These are phyloP conservation scores for Myotis lucifugus DNA, from an alignment of 2,113 vertebrate genomes.

Conservation along the genomic window DNA sequence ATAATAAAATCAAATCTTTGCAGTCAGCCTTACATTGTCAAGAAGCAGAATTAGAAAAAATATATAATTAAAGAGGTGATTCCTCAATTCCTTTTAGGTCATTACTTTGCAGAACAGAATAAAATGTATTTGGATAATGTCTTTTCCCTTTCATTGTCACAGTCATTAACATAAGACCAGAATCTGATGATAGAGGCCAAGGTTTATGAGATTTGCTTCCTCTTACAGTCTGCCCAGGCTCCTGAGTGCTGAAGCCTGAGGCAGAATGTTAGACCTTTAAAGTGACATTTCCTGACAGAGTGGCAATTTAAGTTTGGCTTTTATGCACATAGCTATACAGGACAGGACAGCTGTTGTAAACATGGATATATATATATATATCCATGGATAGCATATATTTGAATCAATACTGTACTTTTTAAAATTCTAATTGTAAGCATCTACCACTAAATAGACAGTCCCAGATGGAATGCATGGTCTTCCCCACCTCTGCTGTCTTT, in stretches of 20 bases:
- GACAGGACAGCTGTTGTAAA: constrained; percentile 17
- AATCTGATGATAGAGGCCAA: neutral
- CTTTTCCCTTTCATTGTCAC: constrained; percentile 21
- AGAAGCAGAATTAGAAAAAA: constrained; percentile 27
- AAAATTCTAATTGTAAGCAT: neutral
- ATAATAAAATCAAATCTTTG: constrained; percentile 40
- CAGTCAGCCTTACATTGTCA: constrained; percentile 10
- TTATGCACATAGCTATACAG: neutral
- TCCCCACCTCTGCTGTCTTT: neutral
- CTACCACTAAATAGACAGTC: neutral
- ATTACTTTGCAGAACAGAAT: neutral
- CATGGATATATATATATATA: neutral
- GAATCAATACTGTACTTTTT: neutral
- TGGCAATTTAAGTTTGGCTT: neutral
- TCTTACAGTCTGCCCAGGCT: neutral
- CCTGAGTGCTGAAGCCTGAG: neutral
- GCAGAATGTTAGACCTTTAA: constrained; percentile 27
- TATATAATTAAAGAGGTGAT: constrained; percentile 24
- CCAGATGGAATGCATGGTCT: neutral
- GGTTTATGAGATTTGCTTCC: constrained; percentile 13
- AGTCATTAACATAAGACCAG: neutral
- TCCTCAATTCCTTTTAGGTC: neutral
- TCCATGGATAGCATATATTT: neutral
- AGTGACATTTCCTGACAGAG: neutral
- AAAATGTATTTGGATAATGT: constrained; percentile 42